Conservation (phyloP, 1,140 invertebrate species). For the Drosophila ercepeae region DNA sequence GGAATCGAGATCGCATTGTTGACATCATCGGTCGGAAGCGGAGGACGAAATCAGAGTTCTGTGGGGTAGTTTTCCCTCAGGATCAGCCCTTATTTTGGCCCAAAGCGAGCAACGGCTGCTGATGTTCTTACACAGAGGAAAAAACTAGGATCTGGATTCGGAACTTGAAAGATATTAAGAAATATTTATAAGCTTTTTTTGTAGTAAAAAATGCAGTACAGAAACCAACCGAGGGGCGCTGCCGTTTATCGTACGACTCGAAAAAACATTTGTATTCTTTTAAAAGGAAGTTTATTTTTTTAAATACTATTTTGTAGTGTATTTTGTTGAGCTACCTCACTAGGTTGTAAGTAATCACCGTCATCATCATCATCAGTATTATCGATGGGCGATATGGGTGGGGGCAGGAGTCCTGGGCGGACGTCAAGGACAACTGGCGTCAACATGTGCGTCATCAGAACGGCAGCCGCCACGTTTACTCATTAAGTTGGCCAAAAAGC, state of each 20-base stretch:
- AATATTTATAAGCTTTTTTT: too few relatives aligned
- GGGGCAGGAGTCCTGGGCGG: conserved; percentile 12
- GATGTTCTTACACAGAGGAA: conserved; percentile 6
- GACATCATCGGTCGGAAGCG: conserved; percentile 58
- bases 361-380: conserved; percentile 71
- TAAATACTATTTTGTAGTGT: neutral
- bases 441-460: conserved; percentile 76
- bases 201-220: too few relatives aligned
- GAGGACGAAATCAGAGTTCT: conserved; percentile 10
- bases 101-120: conserved; percentile 59
- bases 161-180: too few relatives aligned
- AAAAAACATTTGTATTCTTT: too few relatives aligned
- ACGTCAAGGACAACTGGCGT: conserved; percentile 77
- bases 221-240: too few relatives aligned
- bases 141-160: neutral
- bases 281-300: too few relatives aligned
- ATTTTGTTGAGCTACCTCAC: conserved; percentile 47
- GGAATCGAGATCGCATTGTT: conserved; percentile 66
- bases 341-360: conserved; percentile 81
- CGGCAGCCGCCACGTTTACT: conserved; percentile 66
- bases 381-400: conserved; percentile 20
- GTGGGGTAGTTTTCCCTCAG: conserved; percentile 61
- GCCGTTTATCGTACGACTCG: too few relatives aligned
- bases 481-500: conserved; percentile 62
- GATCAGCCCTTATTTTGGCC: conserved; percentile 75